Evolutionary conservation across 1,140 invertebrate genomes (phyloP).

Genomic region (Pogonomyrmex barbatus): DNA sequence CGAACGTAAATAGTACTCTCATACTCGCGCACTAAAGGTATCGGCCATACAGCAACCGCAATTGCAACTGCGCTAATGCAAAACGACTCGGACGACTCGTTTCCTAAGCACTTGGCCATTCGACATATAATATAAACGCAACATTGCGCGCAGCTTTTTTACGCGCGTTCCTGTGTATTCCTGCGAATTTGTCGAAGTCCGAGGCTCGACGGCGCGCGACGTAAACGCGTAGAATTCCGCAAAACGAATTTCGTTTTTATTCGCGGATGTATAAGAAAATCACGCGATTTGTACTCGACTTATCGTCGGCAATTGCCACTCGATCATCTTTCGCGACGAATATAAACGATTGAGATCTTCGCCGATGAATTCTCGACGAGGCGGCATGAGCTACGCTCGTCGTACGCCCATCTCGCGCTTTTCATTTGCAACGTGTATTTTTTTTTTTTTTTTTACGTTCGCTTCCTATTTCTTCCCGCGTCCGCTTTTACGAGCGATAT

Average conservation of each 20-base stretch:
- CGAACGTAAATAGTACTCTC: background rate
- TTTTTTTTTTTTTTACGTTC: background rate
- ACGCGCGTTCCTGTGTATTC: background rate
- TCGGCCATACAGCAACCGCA: conserved; percentile 19
- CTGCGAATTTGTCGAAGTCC: background rate
- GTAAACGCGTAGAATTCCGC: background rate
- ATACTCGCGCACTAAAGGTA: background rate
- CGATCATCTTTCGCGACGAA: background rate
- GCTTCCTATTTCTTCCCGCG: conserved; percentile 1
- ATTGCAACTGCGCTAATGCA: background rate
- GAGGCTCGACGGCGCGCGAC: background rate
- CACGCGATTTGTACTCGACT: background rate
- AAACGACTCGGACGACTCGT: background rate
- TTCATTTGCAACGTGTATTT: background rate
- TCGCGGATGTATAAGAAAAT: background rate
- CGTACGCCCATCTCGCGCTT: background rate
- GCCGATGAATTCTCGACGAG: background rate
- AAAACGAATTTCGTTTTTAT: background rate
- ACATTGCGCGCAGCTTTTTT: background rate
- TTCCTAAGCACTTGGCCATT: background rate
- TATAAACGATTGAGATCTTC: conserved; percentile 7
- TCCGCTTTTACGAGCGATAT: conserved; percentile 54
- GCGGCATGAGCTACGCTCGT: background rate
- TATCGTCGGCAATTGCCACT: conserved; percentile 5
- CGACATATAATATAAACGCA: background rate